A percentile compares a stretch with the other conserved stretches of the same genome.
phyloP scores from a whole-genome alignment of 2,113 vertebrate genomes.

The Oreochromis aureus region DNA sequence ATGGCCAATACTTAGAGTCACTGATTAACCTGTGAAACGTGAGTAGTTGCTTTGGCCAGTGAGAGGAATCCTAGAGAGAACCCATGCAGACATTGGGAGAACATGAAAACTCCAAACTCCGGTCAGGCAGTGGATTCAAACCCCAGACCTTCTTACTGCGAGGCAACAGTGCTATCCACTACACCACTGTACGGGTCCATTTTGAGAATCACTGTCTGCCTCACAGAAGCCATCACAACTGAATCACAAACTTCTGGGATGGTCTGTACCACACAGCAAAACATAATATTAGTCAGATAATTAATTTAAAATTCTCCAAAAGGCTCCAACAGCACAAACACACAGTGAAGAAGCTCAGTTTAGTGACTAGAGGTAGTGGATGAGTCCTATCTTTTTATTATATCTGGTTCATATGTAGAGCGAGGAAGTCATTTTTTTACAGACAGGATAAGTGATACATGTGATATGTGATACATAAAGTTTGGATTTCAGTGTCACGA shows the following conservation, averaged over 20 bases:
- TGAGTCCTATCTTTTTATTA: not conserved
- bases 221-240: not conserved
- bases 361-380: too few relatives aligned
- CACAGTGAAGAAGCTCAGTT: too few relatives aligned
- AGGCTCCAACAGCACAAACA: not conserved
- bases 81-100: not conserved
- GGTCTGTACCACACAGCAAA: not conserved
- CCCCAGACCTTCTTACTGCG: not conserved
- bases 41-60: not conserved
- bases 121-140: not conserved
- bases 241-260: not conserved
- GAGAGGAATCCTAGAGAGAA: not conserved
- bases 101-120: not conserved
- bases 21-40: not conserved
- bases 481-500: not conserved
- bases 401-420: not conserved
- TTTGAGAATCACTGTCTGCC: not conserved
- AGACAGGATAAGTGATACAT: not conserved
- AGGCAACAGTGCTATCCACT: not conserved
- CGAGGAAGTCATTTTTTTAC: not conserved
- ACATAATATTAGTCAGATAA: not conserved
- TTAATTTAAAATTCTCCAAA: not conserved
- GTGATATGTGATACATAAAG: slow-evolving; percentile 1
- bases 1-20: not conserved
- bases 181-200: not conserved